Conservation (phyloP, 2,888 invertebrate species). For the Erebia epiphron region DNA sequence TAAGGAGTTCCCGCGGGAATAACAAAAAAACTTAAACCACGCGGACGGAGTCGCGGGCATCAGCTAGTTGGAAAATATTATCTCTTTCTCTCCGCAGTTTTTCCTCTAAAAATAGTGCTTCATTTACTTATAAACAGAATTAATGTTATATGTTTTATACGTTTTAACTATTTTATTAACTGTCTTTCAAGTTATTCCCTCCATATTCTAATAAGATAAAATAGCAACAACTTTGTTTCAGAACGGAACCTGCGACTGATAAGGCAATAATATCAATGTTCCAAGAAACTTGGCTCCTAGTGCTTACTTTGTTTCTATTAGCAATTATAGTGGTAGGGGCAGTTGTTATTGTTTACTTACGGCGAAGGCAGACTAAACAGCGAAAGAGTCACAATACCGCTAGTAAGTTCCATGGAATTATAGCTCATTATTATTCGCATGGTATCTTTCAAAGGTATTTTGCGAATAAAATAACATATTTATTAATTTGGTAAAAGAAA, state of each 20-base stretch:
- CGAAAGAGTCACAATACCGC: slow-evolving; percentile 70
- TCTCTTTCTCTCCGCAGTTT: no score
- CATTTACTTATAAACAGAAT: no score
- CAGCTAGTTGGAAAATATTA: no score
- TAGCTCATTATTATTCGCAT: neutral
- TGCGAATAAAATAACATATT: no score
- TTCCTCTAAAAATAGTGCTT: no score
- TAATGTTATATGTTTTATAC: neutral
- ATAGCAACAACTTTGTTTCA: slow-evolving; percentile 53
- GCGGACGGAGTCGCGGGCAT: no score
- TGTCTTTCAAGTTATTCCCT: neutral
- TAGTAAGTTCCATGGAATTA: slow-evolving; percentile 51
- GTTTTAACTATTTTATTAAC: neutral
- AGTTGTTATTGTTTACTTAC: slow-evolving; percentile 68
- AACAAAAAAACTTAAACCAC: no score
- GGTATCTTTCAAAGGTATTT: neutral
- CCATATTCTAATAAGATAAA: neutral
- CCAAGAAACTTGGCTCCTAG: slow-evolving; percentile 78
- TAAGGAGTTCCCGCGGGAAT: no score
- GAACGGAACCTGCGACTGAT: slow-evolving; percentile 77
- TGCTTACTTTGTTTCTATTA: slow-evolving; percentile 69
- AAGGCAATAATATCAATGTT: slow-evolving; percentile 76
- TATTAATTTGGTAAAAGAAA: neutral
- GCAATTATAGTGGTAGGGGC: slow-evolving; percentile 67
- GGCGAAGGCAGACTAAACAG: slow-evolving; percentile 67